Evolutionary conservation across 2,888 invertebrate species (phyloP).

Genomic region (Lepidochrysops patricia): DNA sequence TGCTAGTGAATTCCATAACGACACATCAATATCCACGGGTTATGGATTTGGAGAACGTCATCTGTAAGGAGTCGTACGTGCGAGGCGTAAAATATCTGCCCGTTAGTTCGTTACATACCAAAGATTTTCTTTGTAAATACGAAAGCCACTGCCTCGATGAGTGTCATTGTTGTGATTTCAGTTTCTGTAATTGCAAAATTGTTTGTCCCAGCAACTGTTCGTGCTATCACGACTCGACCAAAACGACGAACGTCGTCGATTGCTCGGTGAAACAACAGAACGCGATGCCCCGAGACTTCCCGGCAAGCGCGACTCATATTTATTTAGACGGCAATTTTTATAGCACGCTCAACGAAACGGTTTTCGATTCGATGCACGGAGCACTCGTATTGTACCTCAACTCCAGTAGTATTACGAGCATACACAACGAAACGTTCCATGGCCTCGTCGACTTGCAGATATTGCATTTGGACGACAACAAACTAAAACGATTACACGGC

Average conservation of each 20-base stretch:
- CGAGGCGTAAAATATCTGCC: slow-evolving; percentile 85
- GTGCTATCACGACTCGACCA: slow-evolving; percentile 94
- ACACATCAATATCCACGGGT: slow-evolving; percentile 87
- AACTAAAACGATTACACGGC: slow-evolving; percentile 83
- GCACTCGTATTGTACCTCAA: slow-evolving; percentile 86
- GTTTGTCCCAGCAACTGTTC: slow-evolving; percentile 94
- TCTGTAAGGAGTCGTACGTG: slow-evolving; percentile 89
- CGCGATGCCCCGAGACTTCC: slow-evolving; percentile 86
- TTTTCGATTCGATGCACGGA: slow-evolving; percentile 55
- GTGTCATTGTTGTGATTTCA: slow-evolving; percentile 96
- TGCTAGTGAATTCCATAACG: slow-evolving; percentile 89
- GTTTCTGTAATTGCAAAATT: slow-evolving; percentile 95
- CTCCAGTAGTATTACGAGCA: slow-evolving; percentile 83
- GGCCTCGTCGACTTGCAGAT: slow-evolving; percentile 83
- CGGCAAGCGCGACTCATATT: slow-evolving; percentile 93
- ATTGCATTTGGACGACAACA: slow-evolving; percentile 90
- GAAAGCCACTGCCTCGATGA: slow-evolving; percentile 91
- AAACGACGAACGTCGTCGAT: slow-evolving; percentile 93
- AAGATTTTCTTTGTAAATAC: slow-evolving; percentile 93
- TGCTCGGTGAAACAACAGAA: slow-evolving; percentile 86
- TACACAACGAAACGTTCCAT: slow-evolving; percentile 91
- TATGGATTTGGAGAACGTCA: slow-evolving; percentile 90
- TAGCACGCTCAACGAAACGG: slow-evolving; percentile 77
- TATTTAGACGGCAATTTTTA: slow-evolving; percentile 93
- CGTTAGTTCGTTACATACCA: slow-evolving; percentile 82